Evolutionary conservation across 1,140 invertebrate genomes (phyloP).

Genomic region (Heliothis subflexa): DNA sequence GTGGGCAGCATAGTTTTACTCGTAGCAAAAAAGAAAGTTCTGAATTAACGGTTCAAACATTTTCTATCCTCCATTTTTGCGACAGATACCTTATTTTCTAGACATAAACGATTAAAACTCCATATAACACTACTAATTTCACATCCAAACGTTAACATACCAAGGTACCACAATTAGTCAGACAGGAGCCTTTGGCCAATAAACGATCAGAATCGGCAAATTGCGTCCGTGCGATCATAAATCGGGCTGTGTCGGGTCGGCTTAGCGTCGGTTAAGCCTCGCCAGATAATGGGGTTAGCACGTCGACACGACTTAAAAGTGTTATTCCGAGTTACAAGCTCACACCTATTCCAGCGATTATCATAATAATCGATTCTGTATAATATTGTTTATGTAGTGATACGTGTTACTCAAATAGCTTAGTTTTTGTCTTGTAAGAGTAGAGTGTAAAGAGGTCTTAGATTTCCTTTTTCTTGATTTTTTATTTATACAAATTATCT

Average conservation of each 20-base stretch:
- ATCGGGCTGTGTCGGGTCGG: conserved; percentile 69
- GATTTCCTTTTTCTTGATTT: too few relatives aligned
- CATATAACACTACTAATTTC: too few relatives aligned
- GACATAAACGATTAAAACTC: too few relatives aligned
- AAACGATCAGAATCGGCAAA: conserved; percentile 75
- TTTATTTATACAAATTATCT: too few relatives aligned
- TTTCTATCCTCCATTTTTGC: too few relatives aligned
- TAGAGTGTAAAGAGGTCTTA: too few relatives aligned
- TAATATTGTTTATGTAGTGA: background rate
- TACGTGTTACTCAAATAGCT: too few relatives aligned
- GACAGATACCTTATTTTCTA: too few relatives aligned
- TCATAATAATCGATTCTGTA: background rate
- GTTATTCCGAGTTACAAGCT: conserved; percentile 54
- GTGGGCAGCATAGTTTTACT: too few relatives aligned
- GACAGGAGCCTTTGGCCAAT: conserved; percentile 65
- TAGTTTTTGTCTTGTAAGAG: too few relatives aligned
- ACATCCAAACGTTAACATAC: background rate
- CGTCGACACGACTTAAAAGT: conserved; percentile 72
- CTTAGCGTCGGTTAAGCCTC: conserved; percentile 73
- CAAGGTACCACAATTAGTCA: conserved; percentile 36
- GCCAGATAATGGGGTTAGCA: conserved; percentile 80
- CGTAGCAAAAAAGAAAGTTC: too few relatives aligned
- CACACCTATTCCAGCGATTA: conserved; percentile 36
- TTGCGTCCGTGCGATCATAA: conserved; percentile 73
- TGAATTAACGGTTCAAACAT: too few relatives aligned